Conservation (phyloP, 53 echinoderm and acorn worm species). For the Luidia sarsii region DNA sequence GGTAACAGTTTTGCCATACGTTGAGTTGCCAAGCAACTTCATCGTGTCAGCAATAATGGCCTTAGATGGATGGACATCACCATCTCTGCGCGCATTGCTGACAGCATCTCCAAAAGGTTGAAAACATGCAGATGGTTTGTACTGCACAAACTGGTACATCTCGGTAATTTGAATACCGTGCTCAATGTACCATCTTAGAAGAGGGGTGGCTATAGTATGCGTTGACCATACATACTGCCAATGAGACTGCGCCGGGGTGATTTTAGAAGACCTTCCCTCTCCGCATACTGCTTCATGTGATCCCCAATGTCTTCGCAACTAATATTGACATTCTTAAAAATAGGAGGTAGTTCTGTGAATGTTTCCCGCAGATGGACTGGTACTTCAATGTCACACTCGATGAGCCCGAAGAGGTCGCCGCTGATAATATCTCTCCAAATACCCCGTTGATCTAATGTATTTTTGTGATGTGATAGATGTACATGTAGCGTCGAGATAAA, state of each 20-base stretch:
- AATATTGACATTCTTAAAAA: slow-evolving; percentile 50
- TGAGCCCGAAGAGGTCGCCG: no score
- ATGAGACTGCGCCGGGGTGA: slow-evolving; percentile 15
- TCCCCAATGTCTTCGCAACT: neutral
- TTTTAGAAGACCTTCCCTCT: neutral
- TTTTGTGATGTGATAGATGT: neutral
- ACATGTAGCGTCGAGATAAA: no score
- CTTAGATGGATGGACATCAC: slow-evolving; percentile 22
- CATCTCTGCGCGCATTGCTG: slow-evolving; percentile 39
- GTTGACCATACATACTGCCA: slow-evolving; percentile 66
- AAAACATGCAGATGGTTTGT: slow-evolving; percentile 34
- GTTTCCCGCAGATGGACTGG: slow-evolving; percentile 25
- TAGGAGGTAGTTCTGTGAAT: slow-evolving; percentile 49
- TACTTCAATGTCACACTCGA: slow-evolving; percentile 50
- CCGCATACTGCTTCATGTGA: neutral
- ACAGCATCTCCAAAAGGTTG: no score
- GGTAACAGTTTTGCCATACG: slow-evolving; percentile 50
- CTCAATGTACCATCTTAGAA: slow-evolving; percentile 55
- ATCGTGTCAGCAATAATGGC: slow-evolving; percentile 62
- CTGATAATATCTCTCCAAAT: no score
- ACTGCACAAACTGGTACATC: slow-evolving; percentile 60
- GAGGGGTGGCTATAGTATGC: slow-evolving; percentile 45
- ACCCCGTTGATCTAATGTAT: neutral
- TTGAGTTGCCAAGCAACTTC: slow-evolving; percentile 66
- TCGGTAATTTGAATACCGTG: slow-evolving; percentile 45